Evolutionary conservation across 2,797 vertebrate genomes (phyloP).

Genomic region (Phrynocephalus guinanensis): DNA sequence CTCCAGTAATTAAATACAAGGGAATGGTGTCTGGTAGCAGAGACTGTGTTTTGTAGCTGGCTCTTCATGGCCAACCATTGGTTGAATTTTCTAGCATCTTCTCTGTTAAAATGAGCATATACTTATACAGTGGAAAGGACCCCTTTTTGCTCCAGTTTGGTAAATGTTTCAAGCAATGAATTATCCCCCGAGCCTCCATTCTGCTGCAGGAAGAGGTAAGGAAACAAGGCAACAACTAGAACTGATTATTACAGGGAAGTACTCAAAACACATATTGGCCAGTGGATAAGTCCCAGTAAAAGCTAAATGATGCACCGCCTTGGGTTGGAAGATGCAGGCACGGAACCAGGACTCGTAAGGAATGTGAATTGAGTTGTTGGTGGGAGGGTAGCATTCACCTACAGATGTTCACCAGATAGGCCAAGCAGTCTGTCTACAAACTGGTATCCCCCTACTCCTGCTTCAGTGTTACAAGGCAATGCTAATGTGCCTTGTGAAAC

Average conservation of each 20-base stretch:
- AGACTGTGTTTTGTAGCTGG: background rate
- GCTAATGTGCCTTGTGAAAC: background rate
- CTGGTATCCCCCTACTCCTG: too few relatives aligned
- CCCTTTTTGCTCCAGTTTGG: background rate
- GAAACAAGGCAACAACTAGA: background rate
- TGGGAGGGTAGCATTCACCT: background rate
- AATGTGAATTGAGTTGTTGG: background rate
- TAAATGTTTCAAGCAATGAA: background rate
- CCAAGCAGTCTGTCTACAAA: background rate
- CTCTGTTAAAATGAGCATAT: too few relatives aligned
- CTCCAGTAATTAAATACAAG: background rate
- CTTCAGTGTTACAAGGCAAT: too few relatives aligned
- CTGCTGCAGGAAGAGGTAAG: background rate
- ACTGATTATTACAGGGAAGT: background rate
- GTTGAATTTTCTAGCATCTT: too few relatives aligned
- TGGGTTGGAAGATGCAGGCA: background rate
- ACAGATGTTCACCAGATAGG: accelerated
- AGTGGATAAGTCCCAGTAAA: background rate
- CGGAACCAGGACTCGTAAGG: background rate
- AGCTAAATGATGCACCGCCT: background rate
- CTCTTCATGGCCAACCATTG: background rate
- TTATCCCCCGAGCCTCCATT: background rate
- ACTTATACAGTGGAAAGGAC: background rate
- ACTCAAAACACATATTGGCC: background rate
- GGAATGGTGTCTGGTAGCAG: background rate